phyloP scores from a whole-genome alignment of 2,888 invertebrate species.

The Ochropleura plecta region DNA sequence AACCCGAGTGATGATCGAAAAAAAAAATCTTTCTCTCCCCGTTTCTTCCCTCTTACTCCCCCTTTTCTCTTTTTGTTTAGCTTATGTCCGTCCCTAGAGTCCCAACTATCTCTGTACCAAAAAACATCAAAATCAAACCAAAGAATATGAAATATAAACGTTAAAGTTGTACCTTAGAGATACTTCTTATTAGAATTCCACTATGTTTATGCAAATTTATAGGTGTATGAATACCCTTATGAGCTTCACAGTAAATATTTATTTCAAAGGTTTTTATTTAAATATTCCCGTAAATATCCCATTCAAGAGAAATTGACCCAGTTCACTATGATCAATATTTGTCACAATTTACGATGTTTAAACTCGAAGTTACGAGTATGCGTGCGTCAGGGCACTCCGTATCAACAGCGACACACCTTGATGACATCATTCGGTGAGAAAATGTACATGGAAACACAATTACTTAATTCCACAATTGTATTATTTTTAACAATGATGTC shows the following conservation, averaged over 20 bases:
- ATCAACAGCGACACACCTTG: conserved; percentile 34
- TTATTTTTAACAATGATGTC: background rate
- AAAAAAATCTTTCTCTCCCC: too few relatives aligned
- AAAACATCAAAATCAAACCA: too few relatives aligned
- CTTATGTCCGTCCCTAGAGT: too few relatives aligned
- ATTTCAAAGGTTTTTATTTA: background rate
- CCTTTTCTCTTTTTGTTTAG: too few relatives aligned
- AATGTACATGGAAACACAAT: conserved; percentile 8
- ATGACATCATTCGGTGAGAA: conserved; percentile 36
- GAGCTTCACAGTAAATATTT: background rate
- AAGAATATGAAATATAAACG: too few relatives aligned
- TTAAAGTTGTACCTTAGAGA: background rate
- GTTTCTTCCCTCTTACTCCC: too few relatives aligned
- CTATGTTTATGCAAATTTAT: background rate
- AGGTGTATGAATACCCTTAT: background rate
- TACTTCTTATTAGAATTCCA: background rate
- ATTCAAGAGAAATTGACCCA: conserved; percentile 18
- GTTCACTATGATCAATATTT: conserved; percentile 18
- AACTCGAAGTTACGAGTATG: conserved; percentile 35
- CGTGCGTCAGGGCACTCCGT: conserved; percentile 38
- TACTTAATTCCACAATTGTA: conserved; percentile 12
- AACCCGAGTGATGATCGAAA: too few relatives aligned
- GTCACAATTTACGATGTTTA: conserved; percentile 38
- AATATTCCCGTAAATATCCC: background rate
- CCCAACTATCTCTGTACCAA: too few relatives aligned